Evolutionary conservation across 2,113 vertebrate species (phyloP).

Genomic region (Pteropus alecto): DNA sequence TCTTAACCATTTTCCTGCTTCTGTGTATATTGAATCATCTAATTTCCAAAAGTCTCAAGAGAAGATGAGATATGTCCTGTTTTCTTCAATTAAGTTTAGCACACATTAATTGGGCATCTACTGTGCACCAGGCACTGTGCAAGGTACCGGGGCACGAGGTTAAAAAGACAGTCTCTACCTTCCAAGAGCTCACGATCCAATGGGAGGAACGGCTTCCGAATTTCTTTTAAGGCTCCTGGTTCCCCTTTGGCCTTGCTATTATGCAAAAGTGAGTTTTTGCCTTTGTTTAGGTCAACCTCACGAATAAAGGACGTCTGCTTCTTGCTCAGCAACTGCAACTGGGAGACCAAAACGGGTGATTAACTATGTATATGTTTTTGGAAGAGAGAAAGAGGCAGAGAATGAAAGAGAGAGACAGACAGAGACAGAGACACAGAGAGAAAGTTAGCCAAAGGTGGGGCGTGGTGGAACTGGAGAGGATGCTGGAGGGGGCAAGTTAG

Average conservation of each 20-base stretch:
- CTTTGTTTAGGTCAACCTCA: not conserved
- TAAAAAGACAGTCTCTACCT: not conserved
- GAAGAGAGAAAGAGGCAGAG: not conserved
- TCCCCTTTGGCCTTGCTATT: not conserved
- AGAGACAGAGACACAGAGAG: not conserved
- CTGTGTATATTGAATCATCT: not conserved
- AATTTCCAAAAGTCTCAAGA: constrained; percentile 14
- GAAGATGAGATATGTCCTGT: not conserved
- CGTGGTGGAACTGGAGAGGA: not conserved
- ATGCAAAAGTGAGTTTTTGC: not conserved
- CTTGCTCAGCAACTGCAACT: not conserved
- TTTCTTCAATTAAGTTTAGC: not conserved
- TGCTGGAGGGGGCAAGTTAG: not conserved
- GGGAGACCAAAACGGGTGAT: not conserved
- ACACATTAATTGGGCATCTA: not conserved
- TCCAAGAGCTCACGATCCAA: not conserved
- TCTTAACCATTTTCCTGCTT: not conserved
- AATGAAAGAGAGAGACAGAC: too few species aligned
- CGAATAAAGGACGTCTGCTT: not conserved
- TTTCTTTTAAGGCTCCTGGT: not conserved
- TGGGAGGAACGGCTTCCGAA: not conserved
- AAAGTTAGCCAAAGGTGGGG: not conserved
- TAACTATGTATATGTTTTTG: not conserved
- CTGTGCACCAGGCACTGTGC: not conserved
- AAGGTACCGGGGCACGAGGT: not conserved